phyloP scores from a whole-genome alignment of 2,888 invertebrate genomes.

The Amiota communis region DNA sequence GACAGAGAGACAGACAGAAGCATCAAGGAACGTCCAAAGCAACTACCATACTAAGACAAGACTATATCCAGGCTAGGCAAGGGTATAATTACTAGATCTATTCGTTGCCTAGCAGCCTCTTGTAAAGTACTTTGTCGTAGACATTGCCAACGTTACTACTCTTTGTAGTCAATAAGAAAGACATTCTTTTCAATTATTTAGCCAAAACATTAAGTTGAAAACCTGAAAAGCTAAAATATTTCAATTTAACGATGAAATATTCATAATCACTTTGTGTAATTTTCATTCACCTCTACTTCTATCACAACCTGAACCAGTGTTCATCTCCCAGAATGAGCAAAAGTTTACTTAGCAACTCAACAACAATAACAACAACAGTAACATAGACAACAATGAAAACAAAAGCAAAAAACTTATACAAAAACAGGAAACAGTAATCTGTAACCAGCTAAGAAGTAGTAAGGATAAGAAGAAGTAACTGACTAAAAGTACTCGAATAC shows the following conservation, averaged over 20 bases:
- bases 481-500: too few species aligned
- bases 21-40: not conserved
- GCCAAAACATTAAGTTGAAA: conserved; percentile 19
- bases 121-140: not conserved
- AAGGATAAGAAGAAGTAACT: not conserved
- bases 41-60: not conserved
- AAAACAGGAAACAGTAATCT: not conserved
- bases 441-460: not conserved
- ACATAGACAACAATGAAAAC: not conserved
- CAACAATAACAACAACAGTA: not conserved
- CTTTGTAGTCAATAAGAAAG: conserved; percentile 25
- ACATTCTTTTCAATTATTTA: conserved; percentile 62
- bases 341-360: not conserved
- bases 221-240: conserved; percentile 40
- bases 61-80: not conserved
- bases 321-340: too few species aligned
- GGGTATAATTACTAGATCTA: too few species aligned
- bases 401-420: not conserved
- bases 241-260: conserved; percentile 40
- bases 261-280: conserved; percentile 8
- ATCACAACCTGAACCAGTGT: too few species aligned
- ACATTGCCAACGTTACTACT: not conserved
- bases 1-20: conserved; percentile 12
- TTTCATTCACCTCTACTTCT: too few species aligned
- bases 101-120: not conserved